A percentile compares a stretch with the other conserved stretches of the same genome.
These are phyloP conservation scores for Cremastinae sp. DNA, from an alignment of 2,888 invertebrate species.

Conservation along the genomic window DNA sequence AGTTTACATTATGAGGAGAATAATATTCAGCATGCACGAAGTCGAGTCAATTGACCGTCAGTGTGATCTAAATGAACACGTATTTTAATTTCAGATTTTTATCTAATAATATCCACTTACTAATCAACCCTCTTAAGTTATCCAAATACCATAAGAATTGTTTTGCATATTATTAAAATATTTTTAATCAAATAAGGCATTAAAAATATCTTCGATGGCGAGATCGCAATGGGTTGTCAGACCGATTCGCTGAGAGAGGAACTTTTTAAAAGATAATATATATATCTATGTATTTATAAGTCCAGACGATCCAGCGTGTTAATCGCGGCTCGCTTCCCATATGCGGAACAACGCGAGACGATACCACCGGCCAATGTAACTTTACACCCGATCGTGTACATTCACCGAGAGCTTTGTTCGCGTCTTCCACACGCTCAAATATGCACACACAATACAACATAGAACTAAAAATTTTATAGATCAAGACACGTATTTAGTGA, in stretches of 20 bases:
- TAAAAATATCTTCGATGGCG: slow-evolving; percentile 24
- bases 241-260: slow-evolving; percentile 63
- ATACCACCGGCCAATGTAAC: slow-evolving; percentile 70
- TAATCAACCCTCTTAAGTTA: too few relatives aligned
- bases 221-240: slow-evolving; percentile 46
- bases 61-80: too few relatives aligned
- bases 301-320: slow-evolving; percentile 45
- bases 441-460: not conserved
- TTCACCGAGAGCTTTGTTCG: slow-evolving; percentile 51
- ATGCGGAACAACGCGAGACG: slow-evolving; percentile 58
- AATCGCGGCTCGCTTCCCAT: slow-evolving; percentile 70
- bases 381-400: slow-evolving; percentile 68
- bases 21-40: too few relatives aligned
- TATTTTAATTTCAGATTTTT: too few relatives aligned
- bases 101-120: too few relatives aligned
- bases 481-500: too few relatives aligned
- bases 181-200: slow-evolving; percentile 20
- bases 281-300: slow-evolving; percentile 43
- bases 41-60: too few relatives aligned
- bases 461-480: too few relatives aligned
- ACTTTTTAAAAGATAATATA: slow-evolving; percentile 22
- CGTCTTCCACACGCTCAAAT: slow-evolving; percentile 42
- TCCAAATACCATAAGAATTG: too few relatives aligned
- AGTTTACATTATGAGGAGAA: too few relatives aligned
- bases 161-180: not conserved